These are phyloP conservation scores for Papilio polyxenes DNA, from an alignment of 1,140 invertebrate genomes.

Conservation along the genomic window DNA sequence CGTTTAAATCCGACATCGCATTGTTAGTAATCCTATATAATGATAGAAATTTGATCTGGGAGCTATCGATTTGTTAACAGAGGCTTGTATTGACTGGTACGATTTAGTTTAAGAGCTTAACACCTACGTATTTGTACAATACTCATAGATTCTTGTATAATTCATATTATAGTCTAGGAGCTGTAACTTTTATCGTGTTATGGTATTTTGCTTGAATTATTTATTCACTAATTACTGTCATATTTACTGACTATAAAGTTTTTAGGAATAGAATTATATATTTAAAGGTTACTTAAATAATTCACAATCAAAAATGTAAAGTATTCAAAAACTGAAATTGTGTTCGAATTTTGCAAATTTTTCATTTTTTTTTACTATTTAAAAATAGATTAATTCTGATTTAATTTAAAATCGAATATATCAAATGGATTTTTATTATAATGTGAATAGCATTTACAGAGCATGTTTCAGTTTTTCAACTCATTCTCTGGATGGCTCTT, in stretches of 20 bases:
- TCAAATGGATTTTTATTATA: too few species aligned
- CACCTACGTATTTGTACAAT: slow-evolving; percentile 13
- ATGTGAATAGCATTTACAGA: too few species aligned
- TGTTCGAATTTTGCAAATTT: too few species aligned
- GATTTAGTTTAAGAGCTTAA: not conserved
- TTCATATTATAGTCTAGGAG: not conserved
- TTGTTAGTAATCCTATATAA: slow-evolving; percentile 31
- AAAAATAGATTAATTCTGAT: too few species aligned
- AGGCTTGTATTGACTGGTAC: slow-evolving; percentile 10
- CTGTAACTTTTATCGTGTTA: not conserved
- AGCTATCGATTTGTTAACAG: not conserved
- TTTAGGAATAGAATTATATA: too few species aligned
- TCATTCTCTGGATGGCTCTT: not conserved
- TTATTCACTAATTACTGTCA: not conserved
- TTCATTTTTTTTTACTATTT: too few species aligned
- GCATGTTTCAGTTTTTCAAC: too few species aligned
- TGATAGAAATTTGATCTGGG: not conserved
- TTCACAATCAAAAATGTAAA: too few species aligned
- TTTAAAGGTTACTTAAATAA: too few species aligned
- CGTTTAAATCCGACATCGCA: not conserved
- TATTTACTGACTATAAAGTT: not conserved
- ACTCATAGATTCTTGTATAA: not conserved
- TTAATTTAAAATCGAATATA: too few species aligned
- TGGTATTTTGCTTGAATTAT: not conserved
- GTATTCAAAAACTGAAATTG: too few species aligned